Evolutionary conservation across 2,888 invertebrate species (phyloP), one percentile per base, ranked within the genome.

Genomic region (Alitta virens): DNA sequence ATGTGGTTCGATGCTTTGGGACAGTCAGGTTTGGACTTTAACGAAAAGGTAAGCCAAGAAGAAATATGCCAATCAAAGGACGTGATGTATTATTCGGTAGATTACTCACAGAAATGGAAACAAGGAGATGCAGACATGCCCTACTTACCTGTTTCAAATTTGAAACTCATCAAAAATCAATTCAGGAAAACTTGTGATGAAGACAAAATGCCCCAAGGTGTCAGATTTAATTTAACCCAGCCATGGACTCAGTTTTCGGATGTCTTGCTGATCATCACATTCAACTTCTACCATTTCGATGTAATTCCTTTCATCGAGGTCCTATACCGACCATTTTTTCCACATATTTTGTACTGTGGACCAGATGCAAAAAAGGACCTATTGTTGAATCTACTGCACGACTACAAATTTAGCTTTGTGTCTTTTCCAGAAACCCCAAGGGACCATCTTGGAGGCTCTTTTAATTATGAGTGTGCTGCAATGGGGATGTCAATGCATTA

Each of bases 321-420:
- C 0, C 57, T 70, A 9, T 70, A 70, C 38, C 33, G 69, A 14
- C 46, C 62, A 16, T 66, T 68, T 54, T 70, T 69, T 38, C 69
- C 68, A 3, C 33, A 63, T 46, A 64, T 68, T 16, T 25, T 70
- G 16, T 70, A 68, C 56, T 70, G 70, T 54, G 70, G 70, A 21
- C 69, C 70, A 14, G 53, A 18, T 18, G 2, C 26, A 1, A 60
- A 54, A 5, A 59, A 69, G 26, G 2, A 43, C 5, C 14, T n/a
- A 1, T 3, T 25, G 2, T 51, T 38, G 25, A 50, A 60, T 9
- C 16, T 25, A 9, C 57, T 70, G 21, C 23, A 24, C 18, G 16
- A 60, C 7, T 62, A 63, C 25, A 42, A 49, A 2, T 18, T 65
- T 7, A 59, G 63, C 9, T 70, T 70, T 53, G 49, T 69, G 2